Evolutionary conservation across 2,113 vertebrate species (phyloP).

Genomic region (Calonectris borealis): DNA sequence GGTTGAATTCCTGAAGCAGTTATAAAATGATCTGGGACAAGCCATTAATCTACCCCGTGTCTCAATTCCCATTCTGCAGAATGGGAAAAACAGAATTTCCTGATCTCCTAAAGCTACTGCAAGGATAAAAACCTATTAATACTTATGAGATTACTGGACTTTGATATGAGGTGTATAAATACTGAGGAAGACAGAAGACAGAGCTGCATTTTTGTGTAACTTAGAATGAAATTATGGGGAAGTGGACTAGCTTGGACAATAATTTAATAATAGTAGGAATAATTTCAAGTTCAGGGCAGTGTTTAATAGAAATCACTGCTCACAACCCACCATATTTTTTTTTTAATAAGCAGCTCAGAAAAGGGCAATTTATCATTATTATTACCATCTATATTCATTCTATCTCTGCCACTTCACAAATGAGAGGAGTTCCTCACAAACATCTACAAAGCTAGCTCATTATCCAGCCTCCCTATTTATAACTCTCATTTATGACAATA

Average conservation of each 20-base stretch:
- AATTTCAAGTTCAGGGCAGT: constrained; percentile 43
- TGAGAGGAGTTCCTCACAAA: constrained; percentile 67
- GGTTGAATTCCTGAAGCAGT: constrained; percentile 35
- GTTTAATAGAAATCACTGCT: constrained; percentile 58
- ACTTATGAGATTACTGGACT: constrained; percentile 5
- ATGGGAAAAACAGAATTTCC: not conserved
- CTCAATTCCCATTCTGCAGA: constrained; percentile 15
- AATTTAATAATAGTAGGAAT: constrained; percentile 52
- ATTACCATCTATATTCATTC: constrained; percentile 41
- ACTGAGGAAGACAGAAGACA: not conserved
- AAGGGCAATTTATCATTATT: constrained; percentile 59
- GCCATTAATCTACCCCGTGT: not conserved
- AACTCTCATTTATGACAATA: constrained; percentile 68
- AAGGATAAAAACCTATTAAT: constrained; percentile 37
- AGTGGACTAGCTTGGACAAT: constrained; percentile 29
- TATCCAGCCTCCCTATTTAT: constrained; percentile 64
- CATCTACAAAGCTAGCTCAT: constrained; percentile 62
- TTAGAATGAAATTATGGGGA: constrained; percentile 42
- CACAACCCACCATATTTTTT: constrained; percentile 11
- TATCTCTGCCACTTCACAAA: constrained; percentile 45
- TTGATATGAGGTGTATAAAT: constrained; percentile 14
- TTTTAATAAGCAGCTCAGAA: constrained; percentile 60
- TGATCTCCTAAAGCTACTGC: not conserved
- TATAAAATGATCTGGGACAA: constrained; percentile 20
- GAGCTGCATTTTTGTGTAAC: constrained; percentile 14